phyloP scores from a whole-genome alignment of 1,140 invertebrate species.

The Zeugodacus cucurbitae region DNA sequence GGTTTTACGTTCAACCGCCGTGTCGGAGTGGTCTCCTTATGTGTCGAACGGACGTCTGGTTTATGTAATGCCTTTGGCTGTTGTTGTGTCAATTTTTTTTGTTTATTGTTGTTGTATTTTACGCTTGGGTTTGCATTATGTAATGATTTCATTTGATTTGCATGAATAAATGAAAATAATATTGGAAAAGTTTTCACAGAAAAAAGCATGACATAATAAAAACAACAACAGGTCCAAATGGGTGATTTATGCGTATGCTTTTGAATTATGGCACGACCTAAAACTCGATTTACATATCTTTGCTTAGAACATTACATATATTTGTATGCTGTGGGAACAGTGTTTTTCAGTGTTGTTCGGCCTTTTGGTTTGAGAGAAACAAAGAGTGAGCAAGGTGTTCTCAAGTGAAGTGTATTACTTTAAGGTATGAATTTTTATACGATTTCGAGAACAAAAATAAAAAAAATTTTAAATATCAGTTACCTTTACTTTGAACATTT shows the following conservation, averaged over 20 bases:
- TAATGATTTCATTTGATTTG: slow-evolving; percentile 12
- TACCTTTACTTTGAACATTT: too few relatives aligned
- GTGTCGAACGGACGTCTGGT: neutral
- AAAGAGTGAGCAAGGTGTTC: too few relatives aligned
- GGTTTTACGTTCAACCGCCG: neutral
- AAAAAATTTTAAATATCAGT: too few relatives aligned
- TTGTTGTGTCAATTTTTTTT: neutral
- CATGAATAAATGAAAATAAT: neutral
- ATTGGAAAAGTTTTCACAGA: neutral
- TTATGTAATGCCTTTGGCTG: neutral
- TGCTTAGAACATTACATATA: neutral
- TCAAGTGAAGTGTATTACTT: too few relatives aligned
- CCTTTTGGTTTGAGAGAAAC: too few relatives aligned
- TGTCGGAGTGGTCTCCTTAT: neutral
- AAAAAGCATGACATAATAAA: neutral
- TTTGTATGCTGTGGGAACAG: too few relatives aligned
- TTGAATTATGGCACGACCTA: neutral
- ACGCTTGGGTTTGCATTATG: neutral
- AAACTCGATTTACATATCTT: neutral
- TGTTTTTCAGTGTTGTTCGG: too few relatives aligned
- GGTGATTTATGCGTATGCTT: neutral
- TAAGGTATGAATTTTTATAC: too few relatives aligned
- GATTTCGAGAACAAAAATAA: too few relatives aligned
- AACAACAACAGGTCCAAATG: neutral
- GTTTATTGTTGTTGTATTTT: neutral